Evolutionary conservation across 2,888 invertebrate genomes (phyloP), one percentile per base, ranked within the genome.

Genomic region (Plebejus argus): DNA sequence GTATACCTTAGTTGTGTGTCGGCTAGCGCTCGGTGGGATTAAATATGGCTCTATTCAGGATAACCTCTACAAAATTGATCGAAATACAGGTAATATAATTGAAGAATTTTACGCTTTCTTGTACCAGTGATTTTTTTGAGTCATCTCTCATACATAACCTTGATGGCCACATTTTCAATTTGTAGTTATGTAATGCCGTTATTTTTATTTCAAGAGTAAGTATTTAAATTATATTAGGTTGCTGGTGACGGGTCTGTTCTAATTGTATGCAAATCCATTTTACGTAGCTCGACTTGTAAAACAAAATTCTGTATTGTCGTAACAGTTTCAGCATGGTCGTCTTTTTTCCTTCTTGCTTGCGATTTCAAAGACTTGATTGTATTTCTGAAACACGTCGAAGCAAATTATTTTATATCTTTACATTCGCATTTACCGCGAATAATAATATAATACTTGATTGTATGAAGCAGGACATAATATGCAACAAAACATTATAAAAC

Each of bases 31-130:
- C 87, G 88, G 89, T 85, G 89, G 88, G 88, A 82, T 87, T 85
- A 88, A 89, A 89, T 90, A 96, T 96, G 96, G 95, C 96, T 89
- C 90, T 96, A 86, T 95, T 95, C 91, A 95, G 96, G 91, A 95
- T 96, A 89, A 94, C 96, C 83, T 92, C 95, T 83, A 91, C 94
- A 82, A 95, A 93, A 94, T 88, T 96, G 86, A 89, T 92, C 83
- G 96, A 96, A 88, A 91, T 95, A 87, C 96, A 96, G 95, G 96
- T 96, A 89, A 56, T 39, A 28, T 28, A 28, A 85, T 79, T 53
- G n/a, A 61, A 76, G 77, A 77, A 76, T 39, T 77, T 49, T 77
- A 49, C 33, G 76, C 74, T 77, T 61, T 75, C 75, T 78, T 45
- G 61, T 58, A 56, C 33, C 77, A 74, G 75, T 79, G 78, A 76